Percentiles rank a stretch among this genome's conserved stretches.
Evolutionary conservation across 2,113 vertebrate species (phyloP).

Genomic region (Nematolebias whitei): DNA sequence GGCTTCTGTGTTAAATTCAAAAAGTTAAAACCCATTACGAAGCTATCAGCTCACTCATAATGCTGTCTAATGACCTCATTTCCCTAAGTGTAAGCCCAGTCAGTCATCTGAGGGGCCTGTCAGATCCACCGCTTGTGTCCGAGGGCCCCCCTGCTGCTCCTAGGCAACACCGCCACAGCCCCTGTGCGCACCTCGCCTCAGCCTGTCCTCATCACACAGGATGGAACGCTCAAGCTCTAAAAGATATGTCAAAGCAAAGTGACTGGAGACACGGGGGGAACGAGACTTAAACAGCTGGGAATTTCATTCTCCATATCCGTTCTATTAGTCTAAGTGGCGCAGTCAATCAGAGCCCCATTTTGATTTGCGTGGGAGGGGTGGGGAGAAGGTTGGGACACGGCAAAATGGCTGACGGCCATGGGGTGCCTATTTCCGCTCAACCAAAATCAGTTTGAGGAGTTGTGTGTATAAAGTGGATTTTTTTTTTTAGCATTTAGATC

Average conservation of each 20-base stretch:
- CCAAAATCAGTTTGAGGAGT: conserved; percentile 72
- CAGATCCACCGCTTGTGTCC: conserved; percentile 71
- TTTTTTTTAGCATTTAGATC: conserved; percentile 79
- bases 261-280: conserved; percentile 81
- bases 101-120: conserved; percentile 70
- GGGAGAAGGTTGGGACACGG: conserved; percentile 77
- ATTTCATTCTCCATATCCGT: conserved; percentile 84
- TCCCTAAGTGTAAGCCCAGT: conserved; percentile 85
- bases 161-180: conserved; percentile 35
- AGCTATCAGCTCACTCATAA: conserved; percentile 86
- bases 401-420: conserved; percentile 77
- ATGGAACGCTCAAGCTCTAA: conserved; percentile 82
- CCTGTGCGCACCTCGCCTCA: conserved; percentile 24
- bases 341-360: conserved; percentile 82
- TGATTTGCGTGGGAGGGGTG: conserved; percentile 68
- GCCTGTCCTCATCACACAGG: conserved; percentile 66
- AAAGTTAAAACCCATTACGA: conserved; percentile 89
- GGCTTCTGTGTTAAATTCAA: conserved; percentile 79
- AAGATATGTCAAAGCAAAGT: conserved; percentile 85
- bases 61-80: conserved; percentile 90
- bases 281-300: conserved; percentile 79
- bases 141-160: conserved; percentile 61
- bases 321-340: conserved; percentile 83
- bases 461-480: conserved; percentile 77
- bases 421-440: conserved; percentile 69